Evolutionary conservation across 2,797 vertebrate species (phyloP), one percentile per base, ranked within the genome.

Genomic region (Astyanax mexicanus): DNA sequence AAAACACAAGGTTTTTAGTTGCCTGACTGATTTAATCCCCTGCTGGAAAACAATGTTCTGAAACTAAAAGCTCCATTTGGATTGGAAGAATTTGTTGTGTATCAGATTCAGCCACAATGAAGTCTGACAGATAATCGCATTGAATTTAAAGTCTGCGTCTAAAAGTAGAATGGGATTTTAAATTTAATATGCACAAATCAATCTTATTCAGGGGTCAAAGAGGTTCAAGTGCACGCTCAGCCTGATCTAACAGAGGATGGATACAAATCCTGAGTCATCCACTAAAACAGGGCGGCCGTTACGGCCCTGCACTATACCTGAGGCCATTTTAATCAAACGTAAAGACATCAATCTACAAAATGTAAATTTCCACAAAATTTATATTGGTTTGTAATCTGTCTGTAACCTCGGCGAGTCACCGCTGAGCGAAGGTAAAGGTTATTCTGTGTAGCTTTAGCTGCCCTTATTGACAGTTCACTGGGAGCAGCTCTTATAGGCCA

Each of bases 381-480:
- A 19, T 55, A 32, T 32, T 25, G 57, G 42, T 47, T 69, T 40
- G 21, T 45, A 38, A 57, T 23, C 7, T 32, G 45, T 25, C 55
- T 40, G 27, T 37, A 35, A 69, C 9, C 10, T 35, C 25, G 61
- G 15, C 38, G 72, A 55, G 25, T 11, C 17, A 1, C 15, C 27
- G 38, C 10, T 19, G 12, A 42, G 12, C 38, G 15, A 29, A 62
- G 66, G 65, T 61, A 64, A 81, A 75, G 75, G 75, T 62, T 65
- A 62, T 32, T n/a, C 52, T 40, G 15, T 15, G 27, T 54, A 27
- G 57, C 69, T 42, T 51, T 66, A 58, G 57, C 25, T 23, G 51
- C n/a, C 27, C 51, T 72, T 69, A 80, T 47, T 77, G 69, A 77
- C 64, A 45, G 73, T 42, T 76, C 64, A 67, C 65, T 79, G 45